phyloP scores from a whole-genome alignment of 2,888 invertebrate genomes.

The Cactoblastis cactorum region DNA sequence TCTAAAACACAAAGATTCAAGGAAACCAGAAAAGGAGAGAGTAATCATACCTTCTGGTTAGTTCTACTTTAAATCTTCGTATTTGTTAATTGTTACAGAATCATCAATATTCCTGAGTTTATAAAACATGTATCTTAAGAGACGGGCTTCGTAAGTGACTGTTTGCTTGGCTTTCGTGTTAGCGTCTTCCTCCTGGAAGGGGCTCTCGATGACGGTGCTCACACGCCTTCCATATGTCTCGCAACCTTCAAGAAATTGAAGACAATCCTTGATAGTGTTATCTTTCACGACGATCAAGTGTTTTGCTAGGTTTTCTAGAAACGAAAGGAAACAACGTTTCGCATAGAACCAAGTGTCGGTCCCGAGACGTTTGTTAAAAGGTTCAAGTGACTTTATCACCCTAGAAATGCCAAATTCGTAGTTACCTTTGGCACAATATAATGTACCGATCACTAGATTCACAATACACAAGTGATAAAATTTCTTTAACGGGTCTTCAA shows the following conservation, averaged over 20 bases:
- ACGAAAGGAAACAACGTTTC: slow-evolving; percentile 96
- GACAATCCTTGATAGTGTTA: slow-evolving; percentile 91
- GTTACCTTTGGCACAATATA: slow-evolving; percentile 99
- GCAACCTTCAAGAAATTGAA: slow-evolving; percentile 93
- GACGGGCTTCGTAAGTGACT: slow-evolving; percentile 93
- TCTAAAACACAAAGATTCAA: slow-evolving; percentile 80
- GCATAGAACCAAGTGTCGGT: slow-evolving; percentile 99
- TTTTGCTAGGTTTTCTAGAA: slow-evolving; percentile 93
- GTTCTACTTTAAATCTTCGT: slow-evolving; percentile 73
- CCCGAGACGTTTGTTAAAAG: slow-evolving; percentile 95
- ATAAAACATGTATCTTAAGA: slow-evolving; percentile 89
- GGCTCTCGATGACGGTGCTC: slow-evolving; percentile 89
- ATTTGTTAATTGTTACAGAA: slow-evolving; percentile 73
- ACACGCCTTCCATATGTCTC: slow-evolving; percentile 92
- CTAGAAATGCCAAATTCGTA: slow-evolving; percentile 99
- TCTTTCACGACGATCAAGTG: slow-evolving; percentile 94
- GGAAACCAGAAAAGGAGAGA: slow-evolving; percentile 67
- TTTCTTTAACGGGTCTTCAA: slow-evolving; percentile 95
- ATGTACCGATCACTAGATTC: slow-evolving; percentile 98
- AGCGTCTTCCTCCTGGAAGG: slow-evolving; percentile 84
- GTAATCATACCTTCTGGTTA: slow-evolving; percentile 65
- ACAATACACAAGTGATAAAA: slow-evolving; percentile 98
- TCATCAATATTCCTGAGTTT: slow-evolving; percentile 80
- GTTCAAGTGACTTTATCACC: slow-evolving; percentile 97
- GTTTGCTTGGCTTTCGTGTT: slow-evolving; percentile 90